Conservation (phyloP, 2,888 invertebrate species). For the Nephrotoma guestfalica region DNA sequence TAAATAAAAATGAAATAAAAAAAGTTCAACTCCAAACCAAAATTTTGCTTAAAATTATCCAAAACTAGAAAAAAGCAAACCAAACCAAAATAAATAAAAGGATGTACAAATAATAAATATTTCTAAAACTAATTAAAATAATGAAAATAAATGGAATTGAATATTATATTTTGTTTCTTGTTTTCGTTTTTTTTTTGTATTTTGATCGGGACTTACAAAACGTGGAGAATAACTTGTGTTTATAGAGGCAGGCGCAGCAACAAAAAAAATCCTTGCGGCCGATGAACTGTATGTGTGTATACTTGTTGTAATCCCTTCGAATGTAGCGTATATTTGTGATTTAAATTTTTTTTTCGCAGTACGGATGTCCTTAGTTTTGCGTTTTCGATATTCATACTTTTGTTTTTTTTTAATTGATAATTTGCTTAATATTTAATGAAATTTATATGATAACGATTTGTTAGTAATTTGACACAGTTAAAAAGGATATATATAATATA, state of each 20-base stretch:
- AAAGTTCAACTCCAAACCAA: neutral
- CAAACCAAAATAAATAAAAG: conserved; percentile 6
- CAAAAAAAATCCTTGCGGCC: conserved; percentile 1
- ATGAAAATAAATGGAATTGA: neutral
- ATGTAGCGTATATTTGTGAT: conserved; percentile 1
- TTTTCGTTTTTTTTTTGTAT: neutral
- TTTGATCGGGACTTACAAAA: conserved; percentile 13
- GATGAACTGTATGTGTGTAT: conserved; percentile 6
- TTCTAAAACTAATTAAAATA: conserved; percentile 8
- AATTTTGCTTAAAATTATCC: neutral
- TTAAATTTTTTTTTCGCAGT: conserved; percentile 2
- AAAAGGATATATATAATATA: neutral
- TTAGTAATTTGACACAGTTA: neutral
- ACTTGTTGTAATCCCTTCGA: neutral
- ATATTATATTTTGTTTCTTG: neutral
- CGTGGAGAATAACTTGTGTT: conserved; percentile 10
- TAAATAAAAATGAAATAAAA: neutral
- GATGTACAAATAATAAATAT: conserved; percentile 3
- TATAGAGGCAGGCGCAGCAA: neutral
- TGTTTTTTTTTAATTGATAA: neutral
- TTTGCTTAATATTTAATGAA: neutral
- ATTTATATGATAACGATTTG: neutral
- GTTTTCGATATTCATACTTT: neutral
- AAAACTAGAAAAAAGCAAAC: conserved; percentile 1
- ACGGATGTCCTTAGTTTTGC: conserved; percentile 1